phyloP scores from a whole-genome alignment of 2,797 vertebrate species.

The Parauchenoglanis punctatus region DNA sequence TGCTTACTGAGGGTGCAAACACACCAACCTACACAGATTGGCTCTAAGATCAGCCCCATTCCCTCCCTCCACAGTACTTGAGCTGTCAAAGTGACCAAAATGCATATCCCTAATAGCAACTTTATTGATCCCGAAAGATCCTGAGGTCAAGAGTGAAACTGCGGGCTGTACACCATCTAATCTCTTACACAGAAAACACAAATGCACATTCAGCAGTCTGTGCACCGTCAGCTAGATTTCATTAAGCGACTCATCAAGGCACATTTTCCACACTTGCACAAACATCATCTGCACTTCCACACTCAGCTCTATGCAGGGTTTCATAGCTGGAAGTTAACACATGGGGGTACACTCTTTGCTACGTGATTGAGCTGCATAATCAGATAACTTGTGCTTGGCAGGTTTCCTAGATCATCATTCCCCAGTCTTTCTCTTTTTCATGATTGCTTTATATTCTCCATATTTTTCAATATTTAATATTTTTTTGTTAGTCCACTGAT shows the following conservation, averaged over 20 bases:
- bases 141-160: constrained; percentile 15
- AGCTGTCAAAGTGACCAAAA: constrained; percentile 27
- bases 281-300: neutral
- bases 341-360: constrained; percentile 49
- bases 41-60: neutral
- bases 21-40: neutral
- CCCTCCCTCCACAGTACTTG: constrained; percentile 10
- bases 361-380: constrained; percentile 10
- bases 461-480: neutral
- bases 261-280: neutral
- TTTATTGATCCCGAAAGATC: constrained; percentile 33
- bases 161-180: constrained; percentile 1
- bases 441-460: neutral
- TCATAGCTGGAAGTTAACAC: neutral
- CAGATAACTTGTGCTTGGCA: neutral
- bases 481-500: neutral
- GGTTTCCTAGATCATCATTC: neutral
- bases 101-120: constrained; percentile 34
- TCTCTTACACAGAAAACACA: constrained; percentile 10
- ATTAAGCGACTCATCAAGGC: constrained; percentile 14
- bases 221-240: neutral
- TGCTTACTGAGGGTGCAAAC: neutral
- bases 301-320: neutral
- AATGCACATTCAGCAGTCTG: constrained; percentile 9
- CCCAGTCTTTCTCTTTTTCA: neutral